phyloP scores from a whole-genome alignment of 2,888 invertebrate genomes.

The Andrena fulva region DNA sequence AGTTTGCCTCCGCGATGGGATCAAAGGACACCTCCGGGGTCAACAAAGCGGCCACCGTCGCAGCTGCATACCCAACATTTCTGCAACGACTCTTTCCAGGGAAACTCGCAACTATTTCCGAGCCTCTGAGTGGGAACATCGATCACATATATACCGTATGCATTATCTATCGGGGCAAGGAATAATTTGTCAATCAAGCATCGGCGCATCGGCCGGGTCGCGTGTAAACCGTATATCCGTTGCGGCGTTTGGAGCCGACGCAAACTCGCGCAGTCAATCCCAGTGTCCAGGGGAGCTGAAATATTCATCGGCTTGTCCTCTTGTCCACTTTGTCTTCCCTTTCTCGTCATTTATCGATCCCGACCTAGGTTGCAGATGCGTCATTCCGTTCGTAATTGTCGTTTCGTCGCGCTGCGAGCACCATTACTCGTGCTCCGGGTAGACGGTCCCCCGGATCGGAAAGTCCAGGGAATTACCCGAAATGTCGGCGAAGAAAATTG shows the following conservation, averaged over 20 bases:
- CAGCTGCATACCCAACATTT: too few relatives aligned
- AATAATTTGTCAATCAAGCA: conserved; percentile 46
- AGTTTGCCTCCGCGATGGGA: conserved; percentile 24
- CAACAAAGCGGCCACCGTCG: neutral
- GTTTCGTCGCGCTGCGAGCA: neutral
- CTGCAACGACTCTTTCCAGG: neutral
- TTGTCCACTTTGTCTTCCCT: conserved; percentile 61
- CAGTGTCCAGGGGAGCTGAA: conserved; percentile 39
- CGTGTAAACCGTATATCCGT: neutral
- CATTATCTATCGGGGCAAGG: conserved; percentile 1
- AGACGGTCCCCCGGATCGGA: neutral
- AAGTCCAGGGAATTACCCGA: neutral
- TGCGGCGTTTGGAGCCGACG: conserved; percentile 25
- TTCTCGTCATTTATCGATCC: conserved; percentile 64
- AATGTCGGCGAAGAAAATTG: conserved; percentile 5
- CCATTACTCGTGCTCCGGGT: neutral
- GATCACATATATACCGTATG: neutral
- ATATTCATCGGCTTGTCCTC: conserved; percentile 65
- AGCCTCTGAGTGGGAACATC: neutral
- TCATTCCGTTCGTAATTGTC: conserved; percentile 22
- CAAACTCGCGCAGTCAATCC: conserved; percentile 46
- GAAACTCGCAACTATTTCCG: neutral
- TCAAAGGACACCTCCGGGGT: conserved; percentile 19
- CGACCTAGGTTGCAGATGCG: conserved; percentile 25
- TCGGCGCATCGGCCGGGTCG: conserved; percentile 11